These are phyloP conservation scores for Periophthalmus magnuspinnatus DNA, from an alignment of 2,797 vertebrate genomes.

Conservation along the genomic window DNA sequence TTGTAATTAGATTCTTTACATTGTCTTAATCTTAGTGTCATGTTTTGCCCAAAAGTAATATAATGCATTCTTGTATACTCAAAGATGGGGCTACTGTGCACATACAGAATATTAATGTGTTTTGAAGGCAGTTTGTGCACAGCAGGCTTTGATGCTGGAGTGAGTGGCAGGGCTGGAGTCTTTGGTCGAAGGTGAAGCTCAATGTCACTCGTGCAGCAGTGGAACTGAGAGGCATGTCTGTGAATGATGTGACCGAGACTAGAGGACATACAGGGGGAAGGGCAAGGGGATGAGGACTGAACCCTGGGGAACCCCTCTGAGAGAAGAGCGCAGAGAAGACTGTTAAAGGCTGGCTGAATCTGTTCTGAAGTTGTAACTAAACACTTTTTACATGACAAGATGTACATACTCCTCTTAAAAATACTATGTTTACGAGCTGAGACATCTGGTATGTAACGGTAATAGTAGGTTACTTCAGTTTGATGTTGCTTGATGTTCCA, in stretches of 20 bases:
- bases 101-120: background rate
- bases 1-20: background rate
- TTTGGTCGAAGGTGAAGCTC: constrained; percentile 12
- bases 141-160: background rate
- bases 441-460: no score
- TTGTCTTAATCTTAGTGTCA: background rate
- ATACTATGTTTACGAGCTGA: background rate
- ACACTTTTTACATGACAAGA: background rate
- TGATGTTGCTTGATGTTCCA: no score
- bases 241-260: constrained; percentile 1
- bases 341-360: background rate
- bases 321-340: background rate
- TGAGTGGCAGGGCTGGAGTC: background rate
- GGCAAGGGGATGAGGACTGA: background rate
- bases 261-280: background rate
- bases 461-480: no score
- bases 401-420: background rate
- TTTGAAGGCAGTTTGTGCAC: background rate
- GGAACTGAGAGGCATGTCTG: background rate
- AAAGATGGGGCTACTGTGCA: background rate
- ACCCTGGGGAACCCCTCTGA: constrained; percentile 2
- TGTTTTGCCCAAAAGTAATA: background rate
- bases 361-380: background rate
- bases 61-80: background rate
- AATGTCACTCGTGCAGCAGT: background rate